Base-by-base conservation (phyloP, 2,113 vertebrate genomes). In the Calidris pugnax region DNA sequence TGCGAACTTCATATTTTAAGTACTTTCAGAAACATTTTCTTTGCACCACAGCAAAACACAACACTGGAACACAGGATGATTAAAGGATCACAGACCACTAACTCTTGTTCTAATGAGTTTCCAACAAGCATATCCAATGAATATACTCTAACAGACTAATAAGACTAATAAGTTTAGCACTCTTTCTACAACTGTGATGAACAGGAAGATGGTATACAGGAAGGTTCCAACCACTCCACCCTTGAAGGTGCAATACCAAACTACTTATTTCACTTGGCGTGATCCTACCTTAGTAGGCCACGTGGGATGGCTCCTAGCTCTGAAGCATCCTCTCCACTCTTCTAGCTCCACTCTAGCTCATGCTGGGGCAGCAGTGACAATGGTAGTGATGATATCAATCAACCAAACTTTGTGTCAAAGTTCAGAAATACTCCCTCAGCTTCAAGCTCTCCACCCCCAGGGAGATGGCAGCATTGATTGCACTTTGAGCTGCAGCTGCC, bases 321-420 rank as follows among this genome's bases (percentile, higher is more conserved):
- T 47, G 45, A 47, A 47, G 19, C 45, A 47, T 47, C 45, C 45
- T 47, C 45, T 47, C 19, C 45, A 47, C 19, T 10, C 20, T 47
- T 47, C 45, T 19, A 47, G 45, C 19, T 47, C 45, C 45, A 47
- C 45, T 47, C 45, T 20, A 47, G 45, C 19, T 47, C 45, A 47
- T 47, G 45, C 19, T 47, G 45, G 19, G 19, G 20, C 45, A 47
- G 45, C 45, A 47, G 45, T 47, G 45, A 47, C 45, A 20, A 47
- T 20, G 45, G 45, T 47, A 47, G 45, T 47, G 45, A 47, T 20
- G 45, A 47, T 20, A 47, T 3, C 47, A 39, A 39, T 8, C 48
- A 41, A 82, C 4, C 11, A 66, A 53, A 41, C 28, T 50, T 63
- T 0, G 1, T 0, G 0, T 21, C n/a, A 37, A 14, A n/a, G n/a